Percentiles rank a stretch among this genome's conserved stretches.
Conservation (phyloP, 30 jellyfish, hydroid and myxozoan genomes). For the Rhopilema esculentum region DNA sequence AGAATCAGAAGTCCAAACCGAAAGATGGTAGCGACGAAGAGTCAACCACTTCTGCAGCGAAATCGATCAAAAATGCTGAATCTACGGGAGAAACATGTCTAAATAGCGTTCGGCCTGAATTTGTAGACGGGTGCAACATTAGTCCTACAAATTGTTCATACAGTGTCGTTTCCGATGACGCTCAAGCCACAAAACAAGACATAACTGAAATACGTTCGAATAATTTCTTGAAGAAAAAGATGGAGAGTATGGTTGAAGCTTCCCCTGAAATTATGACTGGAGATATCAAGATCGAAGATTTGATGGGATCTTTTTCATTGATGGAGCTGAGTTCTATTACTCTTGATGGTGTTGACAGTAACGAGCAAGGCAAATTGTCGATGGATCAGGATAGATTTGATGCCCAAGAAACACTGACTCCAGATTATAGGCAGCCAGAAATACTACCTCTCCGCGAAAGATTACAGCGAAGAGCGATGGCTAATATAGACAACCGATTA, state of each 20-base stretch:
- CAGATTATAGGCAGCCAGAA: background rate
- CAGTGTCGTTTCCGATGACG: no score
- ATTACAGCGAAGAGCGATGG: conserved; percentile 3
- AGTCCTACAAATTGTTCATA: no score
- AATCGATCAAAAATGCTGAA: background rate
- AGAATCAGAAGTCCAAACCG: background rate
- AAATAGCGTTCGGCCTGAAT: background rate
- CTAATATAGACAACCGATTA: background rate
- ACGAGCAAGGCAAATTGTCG: background rate
- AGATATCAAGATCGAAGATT: background rate
- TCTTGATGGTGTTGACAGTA: background rate
- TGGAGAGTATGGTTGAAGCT: background rate
- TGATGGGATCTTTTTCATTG: conserved; percentile 4
- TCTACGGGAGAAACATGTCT: background rate
- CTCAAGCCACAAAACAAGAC: background rate
- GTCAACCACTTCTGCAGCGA: background rate
- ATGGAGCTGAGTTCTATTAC: conserved; percentile 18
- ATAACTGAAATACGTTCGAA: background rate
- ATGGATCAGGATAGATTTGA: background rate
- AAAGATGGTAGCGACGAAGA: background rate
- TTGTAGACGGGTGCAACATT: background rate
- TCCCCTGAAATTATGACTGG: background rate
- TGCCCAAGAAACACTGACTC: background rate
- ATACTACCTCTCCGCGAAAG: conserved; percentile 49
- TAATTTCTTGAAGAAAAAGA: background rate